Conservation (phyloP, 2,888 invertebrate genomes). For the Spisula subtruncata region DNA sequence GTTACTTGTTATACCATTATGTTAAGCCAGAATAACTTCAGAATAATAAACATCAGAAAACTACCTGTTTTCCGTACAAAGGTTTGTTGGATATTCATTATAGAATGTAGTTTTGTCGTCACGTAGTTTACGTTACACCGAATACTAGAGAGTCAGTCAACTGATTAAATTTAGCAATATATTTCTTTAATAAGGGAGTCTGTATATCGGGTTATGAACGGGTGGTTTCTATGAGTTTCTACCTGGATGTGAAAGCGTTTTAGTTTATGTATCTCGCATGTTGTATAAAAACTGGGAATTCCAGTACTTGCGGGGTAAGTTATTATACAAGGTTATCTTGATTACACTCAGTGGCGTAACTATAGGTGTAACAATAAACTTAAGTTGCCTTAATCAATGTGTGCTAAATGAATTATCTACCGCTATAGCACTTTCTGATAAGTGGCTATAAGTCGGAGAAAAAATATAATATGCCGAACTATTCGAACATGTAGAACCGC, state of each 20-base stretch:
- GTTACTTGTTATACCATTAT: too few species aligned
- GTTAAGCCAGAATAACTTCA: too few species aligned
- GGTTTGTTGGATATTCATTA: not conserved
- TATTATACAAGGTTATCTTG: not conserved
- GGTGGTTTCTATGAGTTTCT: not conserved
- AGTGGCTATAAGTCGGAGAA: not conserved
- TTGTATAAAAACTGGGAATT: not conserved
- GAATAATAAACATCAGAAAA: too few species aligned
- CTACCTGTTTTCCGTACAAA: not conserved
- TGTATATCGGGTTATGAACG: not conserved
- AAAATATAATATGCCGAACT: not conserved
- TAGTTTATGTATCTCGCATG: not conserved
- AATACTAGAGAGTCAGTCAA: not conserved
- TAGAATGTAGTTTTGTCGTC: not conserved
- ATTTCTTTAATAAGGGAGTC: not conserved
- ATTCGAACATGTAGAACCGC: not conserved
- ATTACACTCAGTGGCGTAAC: conserved; percentile 3
- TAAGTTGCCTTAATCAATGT: not conserved
- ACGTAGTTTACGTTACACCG: not conserved
- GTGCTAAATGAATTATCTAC: not conserved
- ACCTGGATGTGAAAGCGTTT: not conserved
- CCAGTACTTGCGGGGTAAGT: not conserved
- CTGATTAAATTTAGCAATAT: not conserved
- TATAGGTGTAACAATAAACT: not conserved
- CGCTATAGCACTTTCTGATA: not conserved